Conservation (phyloP, 2,888 invertebrate genomes). For the Stenolophus ochropezus region DNA sequence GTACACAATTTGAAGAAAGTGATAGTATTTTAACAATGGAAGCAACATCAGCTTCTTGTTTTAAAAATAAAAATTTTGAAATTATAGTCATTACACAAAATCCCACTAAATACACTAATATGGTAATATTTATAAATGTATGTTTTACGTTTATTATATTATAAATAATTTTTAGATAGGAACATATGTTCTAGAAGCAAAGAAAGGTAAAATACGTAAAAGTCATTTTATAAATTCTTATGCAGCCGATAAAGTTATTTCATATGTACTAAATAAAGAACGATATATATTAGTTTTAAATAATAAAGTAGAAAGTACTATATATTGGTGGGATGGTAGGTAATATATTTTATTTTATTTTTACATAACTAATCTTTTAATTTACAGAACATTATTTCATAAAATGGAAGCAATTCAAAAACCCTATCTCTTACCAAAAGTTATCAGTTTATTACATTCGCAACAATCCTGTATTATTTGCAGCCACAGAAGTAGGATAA, state of each 20-base stretch:
- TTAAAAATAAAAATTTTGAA: slow-evolving; percentile 20
- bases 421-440: slow-evolving; percentile 5
- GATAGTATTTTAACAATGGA: slow-evolving; percentile 30
- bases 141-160: neutral
- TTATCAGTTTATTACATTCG: slow-evolving; percentile 2
- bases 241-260: slow-evolving; percentile 4
- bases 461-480: slow-evolving; percentile 36
- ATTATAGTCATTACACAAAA: slow-evolving; percentile 10
- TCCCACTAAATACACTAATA: neutral
- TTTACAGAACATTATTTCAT: slow-evolving; percentile 13
- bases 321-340: slow-evolving; percentile 43
- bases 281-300: slow-evolving; percentile 34
- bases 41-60: slow-evolving; percentile 13
- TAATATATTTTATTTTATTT: neutral
- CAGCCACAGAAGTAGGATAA: slow-evolving; percentile 13
- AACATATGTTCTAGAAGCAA: slow-evolving; percentile 24
- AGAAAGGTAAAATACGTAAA: slow-evolving; percentile 22
- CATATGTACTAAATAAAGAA: slow-evolving; percentile 18
- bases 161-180: slow-evolving; percentile 21
- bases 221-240: slow-evolving; percentile 10
- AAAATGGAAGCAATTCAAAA: slow-evolving; percentile 33
- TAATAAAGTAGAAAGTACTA: neutral
- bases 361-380: neutral
- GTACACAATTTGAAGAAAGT: slow-evolving; percentile 18
- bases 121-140: neutral